Evolutionary conservation across 1,140 invertebrate genomes (phyloP).

Genomic region (Agrypnia vestita): DNA sequence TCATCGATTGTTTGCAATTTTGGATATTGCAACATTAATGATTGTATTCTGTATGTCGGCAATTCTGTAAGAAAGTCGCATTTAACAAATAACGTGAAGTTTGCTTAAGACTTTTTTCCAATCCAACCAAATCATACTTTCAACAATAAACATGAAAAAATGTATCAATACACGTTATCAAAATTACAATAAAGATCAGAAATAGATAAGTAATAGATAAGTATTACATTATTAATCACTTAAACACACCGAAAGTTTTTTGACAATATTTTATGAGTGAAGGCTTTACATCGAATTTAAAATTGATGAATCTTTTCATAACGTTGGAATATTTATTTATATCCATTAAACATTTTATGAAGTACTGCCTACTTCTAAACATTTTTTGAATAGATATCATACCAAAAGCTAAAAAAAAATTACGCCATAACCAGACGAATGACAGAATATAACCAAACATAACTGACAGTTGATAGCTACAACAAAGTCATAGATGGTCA

Average conservation of each 20-base stretch:
- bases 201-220: neutral
- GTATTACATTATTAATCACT: neutral
- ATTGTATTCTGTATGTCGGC: slow-evolving; percentile 27
- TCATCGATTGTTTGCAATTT: slow-evolving; percentile 44
- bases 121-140: neutral
- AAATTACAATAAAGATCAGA: neutral
- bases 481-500: too few relatives aligned
- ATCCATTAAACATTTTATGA: neutral
- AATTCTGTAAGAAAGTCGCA: neutral
- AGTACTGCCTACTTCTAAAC: neutral
- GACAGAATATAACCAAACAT: too few relatives aligned
- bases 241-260: slow-evolving; percentile 30
- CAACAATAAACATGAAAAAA: neutral
- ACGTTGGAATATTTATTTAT: neutral
- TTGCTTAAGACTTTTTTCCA: too few relatives aligned
- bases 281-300: slow-evolving; percentile 6
- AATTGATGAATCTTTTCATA: neutral
- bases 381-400: neutral
- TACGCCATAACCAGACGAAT: too few relatives aligned
- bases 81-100: neutral
- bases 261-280: slow-evolving; percentile 23
- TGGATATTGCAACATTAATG: slow-evolving; percentile 54
- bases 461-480: too few relatives aligned
- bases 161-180: neutral
- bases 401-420: too few relatives aligned